These are phyloP conservation scores for Dicerorhinus sumatrensis DNA, from an alignment of 2,113 vertebrate genomes.

Conservation along the genomic window DNA sequence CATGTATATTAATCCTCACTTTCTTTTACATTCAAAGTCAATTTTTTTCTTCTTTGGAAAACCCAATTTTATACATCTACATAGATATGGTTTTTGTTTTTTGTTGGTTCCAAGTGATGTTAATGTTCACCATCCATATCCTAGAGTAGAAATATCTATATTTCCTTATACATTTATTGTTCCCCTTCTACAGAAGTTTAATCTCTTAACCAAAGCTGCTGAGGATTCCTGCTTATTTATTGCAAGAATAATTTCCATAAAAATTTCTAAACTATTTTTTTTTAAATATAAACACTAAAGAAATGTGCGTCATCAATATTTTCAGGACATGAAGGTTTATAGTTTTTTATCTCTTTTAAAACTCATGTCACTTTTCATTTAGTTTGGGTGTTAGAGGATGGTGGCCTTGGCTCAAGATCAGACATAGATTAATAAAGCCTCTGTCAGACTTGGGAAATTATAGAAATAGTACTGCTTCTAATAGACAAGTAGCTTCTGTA, in stretches of 20 bases:
- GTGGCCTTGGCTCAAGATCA: background rate
- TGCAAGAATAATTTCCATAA: background rate
- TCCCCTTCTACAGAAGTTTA: conserved; percentile 27
- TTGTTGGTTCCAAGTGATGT: background rate
- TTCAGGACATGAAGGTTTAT: background rate
- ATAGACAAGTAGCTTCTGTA: background rate
- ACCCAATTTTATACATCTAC: background rate
- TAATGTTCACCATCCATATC: background rate
- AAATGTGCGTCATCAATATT: background rate
- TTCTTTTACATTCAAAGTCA: background rate
- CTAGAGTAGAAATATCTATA: background rate
- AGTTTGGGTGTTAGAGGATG: background rate
- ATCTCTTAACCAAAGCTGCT: background rate
- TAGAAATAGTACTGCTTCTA: background rate
- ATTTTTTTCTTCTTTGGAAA: conserved; percentile 13
- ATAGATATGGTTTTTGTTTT: background rate
- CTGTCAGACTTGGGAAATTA: background rate
- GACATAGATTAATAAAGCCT: background rate
- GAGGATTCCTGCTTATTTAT: background rate
- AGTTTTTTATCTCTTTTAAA: conserved; percentile 28
- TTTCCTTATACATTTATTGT: background rate
- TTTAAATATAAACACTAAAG: background rate
- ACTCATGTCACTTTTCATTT: conserved; percentile 8
- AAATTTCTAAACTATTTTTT: background rate
- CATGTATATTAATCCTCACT: background rate